phyloP scores from a whole-genome alignment of 2,888 invertebrate species.

The Slavum lentiscoides region DNA sequence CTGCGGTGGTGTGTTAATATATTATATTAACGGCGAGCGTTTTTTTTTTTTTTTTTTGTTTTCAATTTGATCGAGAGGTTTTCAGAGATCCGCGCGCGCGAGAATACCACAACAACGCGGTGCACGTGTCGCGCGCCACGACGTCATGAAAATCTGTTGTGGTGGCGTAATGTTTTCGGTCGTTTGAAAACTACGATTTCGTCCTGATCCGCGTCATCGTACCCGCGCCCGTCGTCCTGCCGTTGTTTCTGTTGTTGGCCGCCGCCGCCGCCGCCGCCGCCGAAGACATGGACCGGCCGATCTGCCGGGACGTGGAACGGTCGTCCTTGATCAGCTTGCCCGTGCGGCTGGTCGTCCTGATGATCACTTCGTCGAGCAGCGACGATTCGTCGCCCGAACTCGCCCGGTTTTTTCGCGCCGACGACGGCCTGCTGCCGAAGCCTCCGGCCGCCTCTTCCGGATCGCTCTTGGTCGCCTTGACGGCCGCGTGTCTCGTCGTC shows the following conservation, averaged over 20 bases:
- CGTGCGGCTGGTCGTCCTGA: slow-evolving; percentile 50
- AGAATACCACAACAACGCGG: too few relatives aligned
- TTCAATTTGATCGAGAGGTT: too few relatives aligned
- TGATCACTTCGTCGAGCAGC: slow-evolving; percentile 45
- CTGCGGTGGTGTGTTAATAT: too few relatives aligned
- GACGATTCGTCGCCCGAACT: slow-evolving; percentile 50
- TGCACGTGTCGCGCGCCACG: too few relatives aligned
- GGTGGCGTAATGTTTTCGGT: too few relatives aligned
- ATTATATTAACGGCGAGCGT: too few relatives aligned
- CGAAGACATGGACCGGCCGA: slow-evolving; percentile 48
- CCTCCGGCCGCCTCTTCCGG: slow-evolving; percentile 29
- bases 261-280: not conserved
- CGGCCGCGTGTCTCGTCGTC: slow-evolving; percentile 3
- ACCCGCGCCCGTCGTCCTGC: not conserved
- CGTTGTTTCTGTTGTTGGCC: not conserved
- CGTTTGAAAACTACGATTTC: slow-evolving; percentile 19
- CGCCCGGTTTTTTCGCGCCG: slow-evolving; percentile 15
- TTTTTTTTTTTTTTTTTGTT: too few relatives aligned
- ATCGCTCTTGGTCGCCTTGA: slow-evolving; percentile 36
- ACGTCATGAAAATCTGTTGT: too few relatives aligned
- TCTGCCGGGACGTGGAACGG: slow-evolving; percentile 38
- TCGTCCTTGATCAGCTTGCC: slow-evolving; percentile 46
- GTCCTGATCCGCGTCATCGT: slow-evolving; percentile 15
- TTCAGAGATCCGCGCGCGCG: too few relatives aligned
- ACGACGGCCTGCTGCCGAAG: not conserved